A percentile compares a stretch with the other conserved stretches of the same genome.
Evolutionary conservation across 2,113 vertebrate genomes (phyloP).

Genomic region (Porphyrio hochstetteri): DNA sequence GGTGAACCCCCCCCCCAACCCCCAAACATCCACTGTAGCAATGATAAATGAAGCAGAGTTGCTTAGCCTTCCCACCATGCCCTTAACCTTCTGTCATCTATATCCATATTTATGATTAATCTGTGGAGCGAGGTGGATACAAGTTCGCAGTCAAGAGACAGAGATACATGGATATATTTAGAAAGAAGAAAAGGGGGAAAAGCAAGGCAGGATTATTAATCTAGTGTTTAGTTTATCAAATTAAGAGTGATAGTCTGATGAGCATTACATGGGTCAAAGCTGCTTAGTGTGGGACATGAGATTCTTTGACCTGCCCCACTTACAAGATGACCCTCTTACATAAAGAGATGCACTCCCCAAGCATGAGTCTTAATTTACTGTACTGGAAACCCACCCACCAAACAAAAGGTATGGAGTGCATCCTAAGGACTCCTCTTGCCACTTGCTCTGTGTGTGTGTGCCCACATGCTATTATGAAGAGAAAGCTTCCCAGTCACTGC

Average conservation of each 20-base stretch:
- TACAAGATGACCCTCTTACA: slow-evolving; percentile 26
- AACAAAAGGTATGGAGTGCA: neutral
- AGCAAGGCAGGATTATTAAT: slow-evolving; percentile 44
- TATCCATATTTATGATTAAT: slow-evolving; percentile 65
- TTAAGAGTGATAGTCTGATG: slow-evolving; percentile 10
- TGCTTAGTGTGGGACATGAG: neutral
- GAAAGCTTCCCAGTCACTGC: neutral
- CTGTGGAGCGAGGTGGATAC: slow-evolving; percentile 10
- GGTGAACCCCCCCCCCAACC: neutral
- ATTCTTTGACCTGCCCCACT: slow-evolving; percentile 38
- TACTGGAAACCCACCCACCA: neutral
- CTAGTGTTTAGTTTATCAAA: slow-evolving; percentile 52
- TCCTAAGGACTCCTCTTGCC: neutral
- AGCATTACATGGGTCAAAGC: slow-evolving; percentile 47
- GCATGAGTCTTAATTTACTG: slow-evolving; percentile 28
- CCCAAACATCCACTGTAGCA: neutral
- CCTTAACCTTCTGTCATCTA: slow-evolving; percentile 49
- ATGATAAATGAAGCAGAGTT: slow-evolving; percentile 12
- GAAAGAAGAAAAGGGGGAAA: slow-evolving; percentile 23
- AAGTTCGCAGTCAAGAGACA: slow-evolving; percentile 9
- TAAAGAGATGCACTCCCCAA: slow-evolving; percentile 13
- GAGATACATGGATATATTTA: slow-evolving; percentile 43
- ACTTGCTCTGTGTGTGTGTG: neutral
- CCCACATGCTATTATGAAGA: neutral
- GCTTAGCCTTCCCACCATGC: neutral